Base-by-base conservation (phyloP, 2,888 invertebrate species). In the Bedellia somnulentella region DNA sequence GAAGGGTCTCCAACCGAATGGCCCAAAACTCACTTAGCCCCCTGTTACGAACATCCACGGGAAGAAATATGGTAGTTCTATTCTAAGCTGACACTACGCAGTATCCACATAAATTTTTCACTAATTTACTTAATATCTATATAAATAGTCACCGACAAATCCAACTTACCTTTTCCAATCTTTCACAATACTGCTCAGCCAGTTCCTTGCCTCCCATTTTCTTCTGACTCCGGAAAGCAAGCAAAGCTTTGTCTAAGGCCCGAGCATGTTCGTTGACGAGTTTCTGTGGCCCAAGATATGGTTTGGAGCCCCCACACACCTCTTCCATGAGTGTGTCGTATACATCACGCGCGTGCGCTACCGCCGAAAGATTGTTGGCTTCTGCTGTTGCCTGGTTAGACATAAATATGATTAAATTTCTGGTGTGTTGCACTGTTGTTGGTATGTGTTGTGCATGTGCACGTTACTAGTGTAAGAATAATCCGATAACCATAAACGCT, bases 141-240 rank as follows among this genome's bases (percentile, higher is more conserved):
- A 9, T 18, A 18, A 18, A 18, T 18, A 18, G n/a, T n/a, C n/a
- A n/a, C n/a, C n/a, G n/a, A n/a, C 9, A 18, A 18, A 6, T 9
- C 5, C 9, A 18, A 18, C 46, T 39, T 54, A 88, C 90, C 64
- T 81, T 79, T 37, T 84, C 78, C 30, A 98, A 73, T 55, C 87
- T 86, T 34, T 86, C 85, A 44, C 84, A 82, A 55, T 93, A 99
- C 21, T 77, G 80, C 48, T 85, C 81, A 33, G 93, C 91, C 57
- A 96, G 90, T 48, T 94, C 93, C 18, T 89, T 87, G 2, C 98
- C 98, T 1, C 99, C 99, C 98, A 99, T 98, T 80, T 99, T 99
- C 47, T 92, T 81, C 54, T 91, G 91, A 38, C 82, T 80, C 38
- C 83, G 80, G 67, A 99, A 99, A 42, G 55, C 49, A 37, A 63